Conservation (phyloP, 2,797 vertebrate genomes). For the Bucorvus abyssinicus region DNA sequence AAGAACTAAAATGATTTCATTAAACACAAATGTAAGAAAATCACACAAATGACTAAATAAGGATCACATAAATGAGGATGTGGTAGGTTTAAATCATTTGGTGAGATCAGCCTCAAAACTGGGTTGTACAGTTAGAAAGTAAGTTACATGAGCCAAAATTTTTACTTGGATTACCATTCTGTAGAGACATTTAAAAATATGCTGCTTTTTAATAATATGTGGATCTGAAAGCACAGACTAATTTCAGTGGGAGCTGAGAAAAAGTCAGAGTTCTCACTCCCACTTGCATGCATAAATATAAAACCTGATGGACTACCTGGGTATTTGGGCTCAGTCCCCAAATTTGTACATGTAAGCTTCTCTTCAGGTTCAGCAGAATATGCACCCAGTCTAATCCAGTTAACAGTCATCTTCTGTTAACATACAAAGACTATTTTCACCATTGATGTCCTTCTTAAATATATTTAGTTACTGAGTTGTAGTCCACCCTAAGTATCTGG, state of each 20-base stretch:
- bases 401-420: not conserved
- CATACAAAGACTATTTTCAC: not conserved
- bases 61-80: not conserved
- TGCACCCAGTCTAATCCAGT: not conserved
- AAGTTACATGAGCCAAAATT: not conserved
- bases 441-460: not conserved
- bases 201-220: not conserved
- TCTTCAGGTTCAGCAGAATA: not conserved
- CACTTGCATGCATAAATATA: not conserved
- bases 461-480: not conserved
- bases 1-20: not conserved
- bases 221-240: not conserved
- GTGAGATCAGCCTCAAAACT: not conserved
- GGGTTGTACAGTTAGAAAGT: not conserved
- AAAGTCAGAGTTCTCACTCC: not conserved
- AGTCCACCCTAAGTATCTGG: not conserved
- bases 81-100: not conserved
- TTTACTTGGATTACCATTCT: not conserved
- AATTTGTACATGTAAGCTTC: not conserved
- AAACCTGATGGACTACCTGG: not conserved
- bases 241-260: not conserved
- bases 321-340: not conserved
- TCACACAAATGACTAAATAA: not conserved
- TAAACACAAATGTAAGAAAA: not conserved
- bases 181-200: not conserved